phyloP scores from a whole-genome alignment of 2,888 invertebrate genomes.

The Abscondita cerata region DNA sequence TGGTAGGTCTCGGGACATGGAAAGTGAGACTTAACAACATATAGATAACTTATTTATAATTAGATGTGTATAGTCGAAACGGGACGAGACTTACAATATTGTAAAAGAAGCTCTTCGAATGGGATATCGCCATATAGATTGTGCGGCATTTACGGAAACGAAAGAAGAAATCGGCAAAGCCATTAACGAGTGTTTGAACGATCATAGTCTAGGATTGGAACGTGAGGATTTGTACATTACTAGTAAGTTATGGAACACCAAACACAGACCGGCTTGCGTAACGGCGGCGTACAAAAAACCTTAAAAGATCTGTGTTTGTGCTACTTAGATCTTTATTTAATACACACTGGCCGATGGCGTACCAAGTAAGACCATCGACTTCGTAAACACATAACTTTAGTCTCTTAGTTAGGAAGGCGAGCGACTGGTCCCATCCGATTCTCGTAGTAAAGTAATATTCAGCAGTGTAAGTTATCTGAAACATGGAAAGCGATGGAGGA shows the following conservation, averaged over 20 bases:
- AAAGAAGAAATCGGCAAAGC: constrained; percentile 72
- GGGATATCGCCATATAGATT: constrained; percentile 77
- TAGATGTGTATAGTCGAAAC: constrained; percentile 62
- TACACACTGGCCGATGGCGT: constrained; percentile 92
- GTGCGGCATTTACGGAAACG: constrained; percentile 69
- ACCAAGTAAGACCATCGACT: too few relatives aligned
- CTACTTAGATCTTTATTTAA: constrained; percentile 86
- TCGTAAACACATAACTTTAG: too few relatives aligned
- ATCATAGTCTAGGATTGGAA: constrained; percentile 65
- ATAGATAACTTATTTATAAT: constrained; percentile 14
- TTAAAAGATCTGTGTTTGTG: constrained; percentile 73
- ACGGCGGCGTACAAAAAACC: constrained; percentile 69
- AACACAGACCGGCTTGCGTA: constrained; percentile 79
- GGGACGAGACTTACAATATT: constrained; percentile 65
- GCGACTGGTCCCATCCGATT: constrained; percentile 68
- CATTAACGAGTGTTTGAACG: constrained; percentile 64
- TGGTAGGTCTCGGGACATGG: constrained; percentile 71
- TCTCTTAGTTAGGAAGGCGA: constrained; percentile 64
- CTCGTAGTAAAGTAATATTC: constrained; percentile 61
- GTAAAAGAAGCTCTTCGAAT: constrained; percentile 71
- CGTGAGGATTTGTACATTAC: constrained; percentile 74
- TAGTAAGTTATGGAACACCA: constrained; percentile 78
- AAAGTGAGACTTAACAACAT: constrained; percentile 58
- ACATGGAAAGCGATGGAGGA: constrained; percentile 82
- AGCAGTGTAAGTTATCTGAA: constrained; percentile 76